Base-by-base conservation (phyloP, 2,797 vertebrate genomes). In the Danio jaintianensis region DNA sequence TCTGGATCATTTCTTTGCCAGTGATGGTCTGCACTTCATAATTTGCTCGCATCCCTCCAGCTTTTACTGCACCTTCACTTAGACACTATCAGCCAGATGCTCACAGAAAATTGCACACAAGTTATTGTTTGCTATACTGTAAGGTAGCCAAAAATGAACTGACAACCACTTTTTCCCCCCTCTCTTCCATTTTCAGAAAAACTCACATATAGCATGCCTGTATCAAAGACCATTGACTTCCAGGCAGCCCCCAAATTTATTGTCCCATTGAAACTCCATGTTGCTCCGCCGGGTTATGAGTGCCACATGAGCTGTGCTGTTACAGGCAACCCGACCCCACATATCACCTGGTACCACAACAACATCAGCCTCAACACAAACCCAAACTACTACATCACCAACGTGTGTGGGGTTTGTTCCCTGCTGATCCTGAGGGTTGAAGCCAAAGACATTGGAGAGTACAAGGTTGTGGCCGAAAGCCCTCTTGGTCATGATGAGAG, bases 271-370 rank as follows among this genome's bases (percentile, higher is more conserved):
- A 96, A 94, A 85, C 82, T 85, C 2, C 96, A 94, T 0, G 85
- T 92, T 15, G 91, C 96, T 79, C 94, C 94, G 0, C 80, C 82
- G 0, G 96, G 96, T 42, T 96, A 94, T 0, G 95, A 96, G 82
- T 96, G 97, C 78, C 88, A 75, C 80, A 97, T 98, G 95, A 98
- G 91, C 88, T 98, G 97, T 1, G 96, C 97, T 0, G 90, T 96
- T 5, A 91, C 83, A 4, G 97, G 97, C 7, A 84, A 93, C 3
- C 97, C 97, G 0, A 12, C 77, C 0, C 97, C 97, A 0, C 93
- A 76, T 0, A 80, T 98, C 80, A 95, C 93, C 0, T 98, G 97
- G 97, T 96, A 95, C 88, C 92, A 88, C 82, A 88, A 96, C 78
- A 88, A 86, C 10, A 85, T 92, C 77, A 95, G 91, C 89, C 90